These are phyloP conservation scores for Myiopsitta monachus DNA, from an alignment of 2,113 vertebrate genomes.

Conservation along the genomic window DNA sequence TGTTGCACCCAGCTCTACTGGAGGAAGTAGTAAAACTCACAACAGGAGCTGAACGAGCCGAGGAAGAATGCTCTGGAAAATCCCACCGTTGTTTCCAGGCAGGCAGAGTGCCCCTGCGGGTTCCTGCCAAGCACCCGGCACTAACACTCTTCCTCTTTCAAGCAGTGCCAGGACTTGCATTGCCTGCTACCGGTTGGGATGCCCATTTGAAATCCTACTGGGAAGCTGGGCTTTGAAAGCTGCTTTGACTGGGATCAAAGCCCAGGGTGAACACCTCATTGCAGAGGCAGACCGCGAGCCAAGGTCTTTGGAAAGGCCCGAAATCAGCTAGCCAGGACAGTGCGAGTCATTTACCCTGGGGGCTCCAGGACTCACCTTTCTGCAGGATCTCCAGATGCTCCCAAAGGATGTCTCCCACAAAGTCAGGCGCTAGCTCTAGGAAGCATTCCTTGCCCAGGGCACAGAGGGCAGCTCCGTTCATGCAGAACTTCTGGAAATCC, in stretches of 20 bases:
- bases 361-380: slow-evolving; percentile 82
- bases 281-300: not conserved
- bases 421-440: slow-evolving; percentile 95
- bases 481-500: slow-evolving; percentile 95
- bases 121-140: not conserved
- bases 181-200: not conserved
- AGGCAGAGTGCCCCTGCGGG: not conserved
- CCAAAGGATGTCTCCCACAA: slow-evolving; percentile 98
- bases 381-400: slow-evolving; percentile 98
- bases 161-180: not conserved
- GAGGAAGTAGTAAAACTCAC: slow-evolving; percentile 44
- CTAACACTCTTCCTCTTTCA: slow-evolving; percentile 21
- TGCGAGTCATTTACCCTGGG: fast-evolving
- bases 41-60: not conserved
- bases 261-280: not conserved
- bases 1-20: not conserved
- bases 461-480: slow-evolving; percentile 91
- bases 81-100: slow-evolving; percentile 1
- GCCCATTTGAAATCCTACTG: not conserved
- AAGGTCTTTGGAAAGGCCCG: not conserved
- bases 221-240: not conserved
- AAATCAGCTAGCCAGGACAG: not conserved
- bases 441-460: slow-evolving; percentile 96
- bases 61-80: slow-evolving; percentile 48
- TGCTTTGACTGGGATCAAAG: not conserved